phyloP scores from a whole-genome alignment of 1,140 invertebrate genomes.

The Eriosoma lanigerum region DNA sequence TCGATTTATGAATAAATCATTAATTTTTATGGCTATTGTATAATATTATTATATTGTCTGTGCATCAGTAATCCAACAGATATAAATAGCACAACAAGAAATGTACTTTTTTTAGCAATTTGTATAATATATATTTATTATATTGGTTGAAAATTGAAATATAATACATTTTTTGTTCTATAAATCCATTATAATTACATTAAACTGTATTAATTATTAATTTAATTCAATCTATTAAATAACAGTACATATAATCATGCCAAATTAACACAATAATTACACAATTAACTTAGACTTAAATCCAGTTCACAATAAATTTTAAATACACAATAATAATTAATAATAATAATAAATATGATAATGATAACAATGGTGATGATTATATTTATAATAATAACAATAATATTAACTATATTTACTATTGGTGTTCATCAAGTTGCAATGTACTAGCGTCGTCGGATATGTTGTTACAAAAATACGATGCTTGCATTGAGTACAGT shows the following conservation, averaged over 20 bases:
- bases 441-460: conserved; percentile 33
- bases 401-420: neutral
- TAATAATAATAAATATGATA: neutral
- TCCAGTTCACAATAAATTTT: neutral
- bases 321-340: neutral
- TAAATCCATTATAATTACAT: too few relatives aligned
- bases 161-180: too few relatives aligned
- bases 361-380: neutral
- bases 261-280: conserved; percentile 6
- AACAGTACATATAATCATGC: neutral
- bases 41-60: too few relatives aligned
- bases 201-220: neutral
- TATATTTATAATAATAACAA: conserved; percentile 9
- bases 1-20: too few relatives aligned
- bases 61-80: too few relatives aligned
- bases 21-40: too few relatives aligned
- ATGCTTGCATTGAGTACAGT: conserved; percentile 68
- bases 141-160: too few relatives aligned
- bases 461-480: conserved; percentile 66
- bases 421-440: conserved; percentile 35
- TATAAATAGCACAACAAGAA: too few relatives aligned
- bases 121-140: too few relatives aligned
- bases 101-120: too few relatives aligned
- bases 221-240: conserved; percentile 20
- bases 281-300: neutral